A percentile compares a stretch with the other conserved stretches of the same genome.
Conservation (phyloP, 37 sponge, comb jelly and placozoan species). For the Petrosia ficiformis region DNA sequence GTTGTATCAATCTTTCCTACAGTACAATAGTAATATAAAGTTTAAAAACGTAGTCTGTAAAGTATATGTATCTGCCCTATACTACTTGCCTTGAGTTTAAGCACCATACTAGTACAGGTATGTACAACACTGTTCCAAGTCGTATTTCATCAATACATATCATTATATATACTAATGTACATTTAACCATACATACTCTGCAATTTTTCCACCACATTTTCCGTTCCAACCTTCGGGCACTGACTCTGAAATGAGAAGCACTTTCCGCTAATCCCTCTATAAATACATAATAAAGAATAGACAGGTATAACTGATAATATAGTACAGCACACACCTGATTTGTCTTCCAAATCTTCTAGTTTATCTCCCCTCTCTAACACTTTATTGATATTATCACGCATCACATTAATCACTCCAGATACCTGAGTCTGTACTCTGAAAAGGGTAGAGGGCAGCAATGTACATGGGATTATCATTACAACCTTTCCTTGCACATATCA, state of each 20-base stretch:
- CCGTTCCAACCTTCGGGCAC: conserved; percentile 33
- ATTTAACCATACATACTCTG: conserved; percentile 29
- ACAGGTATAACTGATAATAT: background rate
- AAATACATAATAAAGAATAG: background rate
- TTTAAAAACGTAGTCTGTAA: too few species aligned
- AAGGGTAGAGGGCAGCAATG: background rate
- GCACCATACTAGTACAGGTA: background rate
- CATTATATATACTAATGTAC: too few species aligned
- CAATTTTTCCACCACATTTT: conserved; percentile 82
- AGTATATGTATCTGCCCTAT: too few species aligned
- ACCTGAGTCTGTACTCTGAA: conserved; percentile 71
- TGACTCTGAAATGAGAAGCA: conserved; percentile 60
- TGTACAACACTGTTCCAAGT: too few species aligned
- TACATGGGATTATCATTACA: too few species aligned
- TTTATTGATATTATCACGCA: conserved; percentile 70
- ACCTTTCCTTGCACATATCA: too few species aligned
- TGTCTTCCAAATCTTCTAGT: conserved; percentile 61
- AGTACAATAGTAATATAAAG: background rate
- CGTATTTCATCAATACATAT: too few species aligned
- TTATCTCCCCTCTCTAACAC: conserved; percentile 75
- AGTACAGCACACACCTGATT: conserved; percentile 51
- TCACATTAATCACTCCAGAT: conserved; percentile 59
- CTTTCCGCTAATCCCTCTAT: conserved; percentile 64
- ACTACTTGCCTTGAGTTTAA: background rate
- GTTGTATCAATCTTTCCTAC: too few species aligned